Evolutionary conservation across 2,113 vertebrate species (phyloP), one percentile per base, ranked within the genome.

Genomic region (Catharus fuscescens): DNA sequence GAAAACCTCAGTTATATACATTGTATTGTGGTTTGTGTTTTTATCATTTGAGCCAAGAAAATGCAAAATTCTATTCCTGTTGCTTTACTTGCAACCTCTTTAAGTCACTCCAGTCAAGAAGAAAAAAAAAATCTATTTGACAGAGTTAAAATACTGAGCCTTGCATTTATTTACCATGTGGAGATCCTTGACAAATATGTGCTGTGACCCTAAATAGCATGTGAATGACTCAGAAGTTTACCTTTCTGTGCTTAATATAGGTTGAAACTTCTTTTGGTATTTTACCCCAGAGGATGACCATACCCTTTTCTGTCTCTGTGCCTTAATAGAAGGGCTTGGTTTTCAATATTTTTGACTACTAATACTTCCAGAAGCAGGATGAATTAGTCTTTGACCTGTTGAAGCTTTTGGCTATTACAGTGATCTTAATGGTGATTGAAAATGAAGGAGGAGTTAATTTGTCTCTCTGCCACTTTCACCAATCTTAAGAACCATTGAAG

Each of bases 11-110:
- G 80, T 97, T 95, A 80, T 92, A 28, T 29, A 1, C 65, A 28
- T 57, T 89, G 56, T 82, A 81, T 93, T 90, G 62, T 83, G 78
- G 94, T 93, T 95, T 84, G 70, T 83, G 53, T 92, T 95, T 90
- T 95, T 94, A 88, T 96, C 94, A 57, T 93, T 76, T 94, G 65
- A 96, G 96, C 88, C 93, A 95, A 89, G 89, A 94, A 97, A 96
- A 93, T 88, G 92, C 29, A 86, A 91, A 95, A 66, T 96, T 23
- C 54, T 91, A 12, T 79, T 80, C 65, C 64, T 94, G 45, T 79
- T 81, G 31, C 56, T 73, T 93, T 94, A 20, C 36, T 74, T 89
- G 42, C 96, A 80, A 97, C 88, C 82, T 80, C 64, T 61, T 89
- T 80, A 92, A 96, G 70, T 86, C 76, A 23, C 54, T 84, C n/a